A percentile compares a stretch with the other conserved stretches of the same genome.
phyloP scores from a whole-genome alignment of 2,888 invertebrate species.

The Lasioglossum villosulum region DNA sequence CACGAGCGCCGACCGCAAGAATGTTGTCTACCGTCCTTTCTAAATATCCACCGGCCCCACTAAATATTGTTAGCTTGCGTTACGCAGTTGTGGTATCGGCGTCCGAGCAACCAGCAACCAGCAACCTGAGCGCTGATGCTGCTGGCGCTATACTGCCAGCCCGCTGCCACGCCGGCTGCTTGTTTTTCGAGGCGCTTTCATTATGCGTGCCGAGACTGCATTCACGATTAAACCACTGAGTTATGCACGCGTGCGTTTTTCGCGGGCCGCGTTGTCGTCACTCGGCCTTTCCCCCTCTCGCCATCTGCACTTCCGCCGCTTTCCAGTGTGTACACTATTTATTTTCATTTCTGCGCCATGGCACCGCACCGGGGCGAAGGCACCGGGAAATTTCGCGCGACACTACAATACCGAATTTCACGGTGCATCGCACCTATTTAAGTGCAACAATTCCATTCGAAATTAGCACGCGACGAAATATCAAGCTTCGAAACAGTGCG shows the following conservation, averaged over 20 bases:
- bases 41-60: conserved; percentile 50
- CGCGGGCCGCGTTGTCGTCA: conserved; percentile 74
- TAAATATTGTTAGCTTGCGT: conserved; percentile 67
- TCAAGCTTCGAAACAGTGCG: neutral
- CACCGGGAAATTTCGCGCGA: conserved; percentile 45
- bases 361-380: conserved; percentile 8
- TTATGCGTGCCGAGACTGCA: conserved; percentile 79
- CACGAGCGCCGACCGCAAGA: conserved; percentile 81
- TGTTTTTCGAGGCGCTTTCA: conserved; percentile 81
- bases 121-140: conserved; percentile 27
- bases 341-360: conserved; percentile 42
- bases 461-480: conserved; percentile 10
- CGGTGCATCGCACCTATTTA: conserved; percentile 2
- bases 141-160: conserved; percentile 14
- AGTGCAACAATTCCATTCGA: conserved; percentile 3
- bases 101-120: conserved; percentile 38
- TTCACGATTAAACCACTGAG: conserved; percentile 82
- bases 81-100: conserved; percentile 55
- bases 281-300: conserved; percentile 53
- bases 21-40: conserved; percentile 74
- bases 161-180: conserved; percentile 44
- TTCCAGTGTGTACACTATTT: conserved; percentile 47
- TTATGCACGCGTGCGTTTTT: conserved; percentile 82
- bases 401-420: conserved; percentile 49
- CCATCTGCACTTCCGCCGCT: conserved; percentile 22